A percentile compares a stretch with the other conserved stretches of the same genome.
Evolutionary conservation across 2,797 vertebrate species (phyloP).

Genomic region (Enteromius fasciolatus): DNA sequence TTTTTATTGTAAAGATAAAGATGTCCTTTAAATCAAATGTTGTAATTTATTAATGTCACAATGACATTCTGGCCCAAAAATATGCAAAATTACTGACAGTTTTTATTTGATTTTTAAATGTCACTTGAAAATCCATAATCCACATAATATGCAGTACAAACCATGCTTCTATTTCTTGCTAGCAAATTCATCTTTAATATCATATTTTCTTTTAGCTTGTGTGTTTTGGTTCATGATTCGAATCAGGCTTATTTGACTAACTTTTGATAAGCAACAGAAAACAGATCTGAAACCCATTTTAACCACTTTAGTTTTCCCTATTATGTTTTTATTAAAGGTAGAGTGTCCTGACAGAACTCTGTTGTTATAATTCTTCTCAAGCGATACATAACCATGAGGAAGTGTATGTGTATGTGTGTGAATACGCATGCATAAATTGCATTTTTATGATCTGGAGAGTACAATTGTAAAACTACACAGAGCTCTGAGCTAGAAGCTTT

Average conservation of each 20-base stretch:
- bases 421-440: slow-evolving; percentile 21
- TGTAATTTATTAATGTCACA: not conserved
- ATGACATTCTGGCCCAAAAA: not conserved
- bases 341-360: not conserved
- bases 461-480: slow-evolving; percentile 31
- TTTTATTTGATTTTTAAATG: not conserved
- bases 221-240: not conserved
- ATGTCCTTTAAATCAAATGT: not conserved
- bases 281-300: not conserved
- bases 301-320: not conserved
- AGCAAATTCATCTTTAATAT: not conserved
- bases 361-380: not conserved
- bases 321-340: not conserved
- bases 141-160: not conserved
- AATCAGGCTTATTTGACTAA: not conserved
- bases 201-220: not conserved
- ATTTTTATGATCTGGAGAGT: slow-evolving; percentile 31
- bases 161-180: not conserved
- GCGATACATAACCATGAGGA: not conserved
- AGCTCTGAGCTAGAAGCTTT: slow-evolving; percentile 41
- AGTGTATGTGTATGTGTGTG: slow-evolving; percentile 17
- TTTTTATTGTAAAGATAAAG: not conserved
- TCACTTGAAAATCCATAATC: not conserved
- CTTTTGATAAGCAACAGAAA: not conserved
- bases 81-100: not conserved